These are phyloP conservation scores for Dimorphilus gyrociliatus DNA, from an alignment of 2,888 invertebrate species.

Conservation along the genomic window DNA sequence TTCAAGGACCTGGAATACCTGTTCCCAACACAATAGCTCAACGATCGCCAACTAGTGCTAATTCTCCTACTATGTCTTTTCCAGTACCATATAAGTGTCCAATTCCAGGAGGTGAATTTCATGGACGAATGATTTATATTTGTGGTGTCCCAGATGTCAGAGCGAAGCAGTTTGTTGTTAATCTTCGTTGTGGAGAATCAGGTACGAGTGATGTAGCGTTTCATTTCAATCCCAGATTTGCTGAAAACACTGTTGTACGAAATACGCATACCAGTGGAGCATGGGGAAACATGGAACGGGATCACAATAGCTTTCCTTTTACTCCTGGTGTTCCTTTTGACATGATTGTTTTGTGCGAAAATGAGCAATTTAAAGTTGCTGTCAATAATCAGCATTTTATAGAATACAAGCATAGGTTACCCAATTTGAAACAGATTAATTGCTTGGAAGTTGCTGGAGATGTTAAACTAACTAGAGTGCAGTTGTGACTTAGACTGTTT, in stretches of 20 bases:
- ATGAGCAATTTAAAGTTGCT: constrained; percentile 4
- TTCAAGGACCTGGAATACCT: constrained; percentile 5
- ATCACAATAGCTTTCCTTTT: constrained; percentile 3
- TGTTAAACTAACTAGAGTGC: too few relatives aligned
- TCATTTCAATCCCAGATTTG: constrained; percentile 8
- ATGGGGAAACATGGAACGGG: constrained; percentile 7
- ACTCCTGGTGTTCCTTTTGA: constrained; percentile 4
- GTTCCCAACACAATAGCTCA: too few relatives aligned
- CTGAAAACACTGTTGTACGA: constrained; percentile 5
- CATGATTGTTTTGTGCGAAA: constrained; percentile 4
- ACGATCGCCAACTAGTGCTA: not conserved
- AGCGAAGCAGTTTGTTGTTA: constrained; percentile 5
- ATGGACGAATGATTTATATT: constrained; percentile 5
- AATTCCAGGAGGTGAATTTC: not conserved
- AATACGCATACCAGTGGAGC: constrained; percentile 4
- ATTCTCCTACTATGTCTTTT: constrained; percentile 1
- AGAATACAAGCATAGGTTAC: constrained; percentile 2
- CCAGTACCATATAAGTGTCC: constrained; percentile 1
- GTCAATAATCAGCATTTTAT: constrained; percentile 1
- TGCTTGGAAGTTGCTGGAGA: not conserved
- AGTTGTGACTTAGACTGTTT: too few relatives aligned
- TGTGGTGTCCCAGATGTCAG: constrained; percentile 3
- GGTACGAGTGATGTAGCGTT: constrained; percentile 5
- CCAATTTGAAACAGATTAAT: not conserved
- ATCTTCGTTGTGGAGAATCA: constrained; percentile 4